A percentile compares a stretch with the other conserved stretches of the same genome.
Evolutionary conservation across 2,888 invertebrate genomes (phyloP).

Genomic region (Tetropium fuscum): DNA sequence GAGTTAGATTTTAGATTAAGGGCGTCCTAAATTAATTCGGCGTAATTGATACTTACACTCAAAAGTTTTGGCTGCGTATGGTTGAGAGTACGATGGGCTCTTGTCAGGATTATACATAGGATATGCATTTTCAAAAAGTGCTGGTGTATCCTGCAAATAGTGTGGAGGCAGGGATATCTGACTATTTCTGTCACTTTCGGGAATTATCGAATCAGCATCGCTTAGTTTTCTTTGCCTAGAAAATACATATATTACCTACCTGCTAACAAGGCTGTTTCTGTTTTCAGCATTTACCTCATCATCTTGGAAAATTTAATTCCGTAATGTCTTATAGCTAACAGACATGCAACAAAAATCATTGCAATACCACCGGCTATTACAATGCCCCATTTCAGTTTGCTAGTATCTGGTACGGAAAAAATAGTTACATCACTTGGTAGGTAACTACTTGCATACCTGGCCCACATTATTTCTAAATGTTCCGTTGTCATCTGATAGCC

Average conservation of each 20-base stretch:
- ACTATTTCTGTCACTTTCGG: slow-evolving; percentile 30
- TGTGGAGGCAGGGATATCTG: slow-evolving; percentile 40
- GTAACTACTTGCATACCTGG: slow-evolving; percentile 35
- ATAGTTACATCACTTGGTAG: slow-evolving; percentile 22
- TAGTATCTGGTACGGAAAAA: slow-evolving; percentile 35
- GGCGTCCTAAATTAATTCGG: too few relatives aligned
- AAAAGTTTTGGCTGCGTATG: slow-evolving; percentile 3
- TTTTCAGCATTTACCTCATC: slow-evolving; percentile 26
- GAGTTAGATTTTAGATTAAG: too few relatives aligned
- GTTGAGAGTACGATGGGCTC: slow-evolving; percentile 6
- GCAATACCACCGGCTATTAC: slow-evolving; percentile 22
- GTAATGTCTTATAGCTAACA: slow-evolving; percentile 12
- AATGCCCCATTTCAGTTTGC: slow-evolving; percentile 30
- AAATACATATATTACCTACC: too few relatives aligned
- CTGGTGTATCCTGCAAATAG: slow-evolving; percentile 46
- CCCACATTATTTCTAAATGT: slow-evolving; percentile 45
- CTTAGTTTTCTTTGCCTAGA: slow-evolving; percentile 35
- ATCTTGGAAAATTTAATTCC: slow-evolving; percentile 7
- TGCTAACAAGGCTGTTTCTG: too few relatives aligned
- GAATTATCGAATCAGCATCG: slow-evolving; percentile 35
- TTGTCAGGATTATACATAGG: slow-evolving; percentile 33
- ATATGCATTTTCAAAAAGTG: slow-evolving; percentile 41
- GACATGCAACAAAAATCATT: slow-evolving; percentile 1
- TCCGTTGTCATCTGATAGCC: slow-evolving; percentile 44
- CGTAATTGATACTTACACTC: slow-evolving; percentile 10